Percentiles rank a stretch among this genome's conserved stretches.
Evolutionary conservation across 2,797 vertebrate species (phyloP).

Genomic region (Chiroxiphia lanceolata): DNA sequence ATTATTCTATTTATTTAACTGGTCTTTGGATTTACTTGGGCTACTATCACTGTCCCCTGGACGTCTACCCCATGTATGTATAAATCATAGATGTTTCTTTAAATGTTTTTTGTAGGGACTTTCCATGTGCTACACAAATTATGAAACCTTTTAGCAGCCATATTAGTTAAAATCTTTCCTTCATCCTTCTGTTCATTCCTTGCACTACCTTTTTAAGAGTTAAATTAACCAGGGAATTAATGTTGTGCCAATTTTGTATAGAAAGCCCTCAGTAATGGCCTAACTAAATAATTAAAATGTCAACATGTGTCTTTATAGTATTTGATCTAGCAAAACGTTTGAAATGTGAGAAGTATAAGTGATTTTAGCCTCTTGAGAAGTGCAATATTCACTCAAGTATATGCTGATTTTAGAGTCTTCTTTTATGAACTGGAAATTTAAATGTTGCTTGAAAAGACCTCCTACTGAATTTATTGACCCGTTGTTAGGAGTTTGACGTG

Average conservation of each 20-base stretch:
- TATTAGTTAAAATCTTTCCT: neutral
- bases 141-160: neutral
- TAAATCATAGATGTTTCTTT: neutral
- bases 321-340: conserved; percentile 1
- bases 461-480: conserved; percentile 37
- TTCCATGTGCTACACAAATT: neutral
- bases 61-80: neutral
- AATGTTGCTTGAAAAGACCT: conserved; percentile 21
- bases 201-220: neutral
- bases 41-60: neutral
- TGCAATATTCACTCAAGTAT: conserved; percentile 1
- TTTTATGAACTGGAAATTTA: conserved; percentile 22
- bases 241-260: neutral
- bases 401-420: neutral
- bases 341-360: neutral
- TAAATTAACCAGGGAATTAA: neutral
- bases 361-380: conserved; percentile 32
- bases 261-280: neutral
- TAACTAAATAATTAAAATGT: conserved; percentile 17
- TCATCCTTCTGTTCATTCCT: neutral
- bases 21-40: neutral
- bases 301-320: neutral
- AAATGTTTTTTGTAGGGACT: neutral
- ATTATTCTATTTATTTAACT: neutral
- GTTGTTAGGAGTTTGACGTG: neutral